Percentiles rank a stretch among this genome's conserved stretches.
These are phyloP conservation scores for Enteromius fasciolatus DNA, from an alignment of 2,797 vertebrate genomes.

Conservation along the genomic window DNA sequence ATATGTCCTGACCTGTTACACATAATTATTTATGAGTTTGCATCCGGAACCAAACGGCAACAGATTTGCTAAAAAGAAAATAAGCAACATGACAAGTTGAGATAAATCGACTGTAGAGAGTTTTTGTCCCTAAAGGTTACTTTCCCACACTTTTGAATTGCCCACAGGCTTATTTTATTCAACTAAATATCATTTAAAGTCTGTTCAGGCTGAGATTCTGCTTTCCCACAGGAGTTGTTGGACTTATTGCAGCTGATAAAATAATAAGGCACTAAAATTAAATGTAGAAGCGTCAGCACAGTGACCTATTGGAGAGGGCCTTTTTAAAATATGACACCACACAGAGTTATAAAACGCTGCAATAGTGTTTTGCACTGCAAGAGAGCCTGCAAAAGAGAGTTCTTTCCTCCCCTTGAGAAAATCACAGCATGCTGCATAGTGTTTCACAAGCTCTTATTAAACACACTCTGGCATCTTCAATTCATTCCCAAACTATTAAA, in stretches of 20 bases:
- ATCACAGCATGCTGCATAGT: constrained; percentile 2
- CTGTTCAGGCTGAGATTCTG: neutral
- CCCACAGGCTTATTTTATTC: constrained; percentile 21
- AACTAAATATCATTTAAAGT: constrained; percentile 17
- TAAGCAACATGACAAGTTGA: constrained; percentile 2
- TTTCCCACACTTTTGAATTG: constrained; percentile 36
- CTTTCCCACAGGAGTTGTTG: constrained; percentile 17
- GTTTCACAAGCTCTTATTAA: constrained; percentile 59
- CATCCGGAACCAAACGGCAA: constrained; percentile 24
- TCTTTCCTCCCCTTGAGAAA: constrained; percentile 34
- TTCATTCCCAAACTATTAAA: constrained; percentile 56
- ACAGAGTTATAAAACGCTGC: constrained; percentile 28
- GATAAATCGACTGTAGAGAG: neutral
- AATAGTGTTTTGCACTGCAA: constrained; percentile 11
- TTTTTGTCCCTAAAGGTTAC: constrained; percentile 11
- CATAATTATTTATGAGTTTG: neutral
- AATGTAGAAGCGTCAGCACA: constrained; percentile 1
- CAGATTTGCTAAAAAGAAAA: constrained; percentile 13
- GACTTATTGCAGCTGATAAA: constrained; percentile 34
- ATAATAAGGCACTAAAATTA: constrained; percentile 31
- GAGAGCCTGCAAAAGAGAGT: neutral
- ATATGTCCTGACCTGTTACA: neutral
- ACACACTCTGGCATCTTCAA: constrained; percentile 51
- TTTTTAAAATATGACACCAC: constrained; percentile 36
- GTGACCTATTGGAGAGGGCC: neutral